Evolutionary conservation across 2,797 vertebrate species (phyloP).

Genomic region (Mareca strepera): DNA sequence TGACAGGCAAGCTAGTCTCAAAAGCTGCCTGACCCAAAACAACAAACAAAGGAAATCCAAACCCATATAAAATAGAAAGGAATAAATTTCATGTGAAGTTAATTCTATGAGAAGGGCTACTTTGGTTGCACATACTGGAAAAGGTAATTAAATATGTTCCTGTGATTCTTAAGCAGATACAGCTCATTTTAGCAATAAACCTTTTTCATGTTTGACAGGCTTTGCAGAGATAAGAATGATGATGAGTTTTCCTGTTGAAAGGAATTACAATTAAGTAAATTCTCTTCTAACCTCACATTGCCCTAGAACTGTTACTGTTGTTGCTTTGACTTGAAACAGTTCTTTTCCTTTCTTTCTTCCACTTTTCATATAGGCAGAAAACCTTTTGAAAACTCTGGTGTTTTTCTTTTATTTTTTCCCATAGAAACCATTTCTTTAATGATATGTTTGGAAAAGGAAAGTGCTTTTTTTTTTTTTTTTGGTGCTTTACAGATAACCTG

Average conservation of each 20-base stretch:
- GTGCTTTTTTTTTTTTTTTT: neutral
- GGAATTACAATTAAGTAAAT: conserved; percentile 48
- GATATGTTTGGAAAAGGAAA: neutral
- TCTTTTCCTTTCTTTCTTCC: neutral
- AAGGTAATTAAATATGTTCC: conserved; percentile 52
- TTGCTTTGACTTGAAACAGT: neutral
- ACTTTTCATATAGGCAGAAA: neutral
- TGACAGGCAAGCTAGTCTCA: neutral
- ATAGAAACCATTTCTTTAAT: neutral
- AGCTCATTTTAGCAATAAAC: conserved; percentile 3
- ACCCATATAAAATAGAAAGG: fast-evolving
- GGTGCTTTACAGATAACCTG: neutral
- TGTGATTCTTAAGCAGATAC: conserved; percentile 21
- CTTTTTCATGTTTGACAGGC: conserved; percentile 40
- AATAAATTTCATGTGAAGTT: neutral
- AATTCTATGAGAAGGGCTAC: neutral
- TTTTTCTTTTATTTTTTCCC: neutral
- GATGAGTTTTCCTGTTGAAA: conserved; percentile 24
- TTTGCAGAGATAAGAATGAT: conserved; percentile 56
- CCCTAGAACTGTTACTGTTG: neutral
- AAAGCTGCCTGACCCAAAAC: neutral
- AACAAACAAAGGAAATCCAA: neutral
- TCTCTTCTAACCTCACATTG: neutral
- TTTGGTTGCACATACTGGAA: neutral
- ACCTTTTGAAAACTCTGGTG: neutral